A percentile compares a stretch with the other conserved stretches of the same genome.
These are phyloP conservation scores for Montipora sp. DNA, from an alignment of 64 coral and sea anemone genomes.

Conservation along the genomic window DNA sequence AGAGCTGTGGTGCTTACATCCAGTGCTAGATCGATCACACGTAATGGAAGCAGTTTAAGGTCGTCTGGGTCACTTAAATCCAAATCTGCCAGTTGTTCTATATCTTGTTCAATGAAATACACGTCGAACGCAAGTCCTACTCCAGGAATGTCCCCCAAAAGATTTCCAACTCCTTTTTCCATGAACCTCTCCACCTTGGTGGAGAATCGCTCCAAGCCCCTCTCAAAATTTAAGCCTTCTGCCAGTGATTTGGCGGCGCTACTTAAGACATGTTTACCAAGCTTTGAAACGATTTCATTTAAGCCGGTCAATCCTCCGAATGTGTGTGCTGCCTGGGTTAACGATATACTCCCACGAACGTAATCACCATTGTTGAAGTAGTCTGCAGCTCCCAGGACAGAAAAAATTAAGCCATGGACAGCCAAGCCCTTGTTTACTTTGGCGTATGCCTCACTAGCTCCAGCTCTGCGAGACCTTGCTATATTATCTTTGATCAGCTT, in stretches of 20 bases:
- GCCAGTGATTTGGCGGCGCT: neutral
- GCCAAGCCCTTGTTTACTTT: conserved; percentile 54
- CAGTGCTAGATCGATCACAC: conserved; percentile 43
- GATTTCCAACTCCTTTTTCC: conserved; percentile 56
- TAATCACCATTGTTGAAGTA: conserved; percentile 47
- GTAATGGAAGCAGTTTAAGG: conserved; percentile 38
- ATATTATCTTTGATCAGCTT: conserved; percentile 33
- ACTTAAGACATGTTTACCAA: conserved; percentile 25
- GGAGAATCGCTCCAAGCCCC: conserved; percentile 9
- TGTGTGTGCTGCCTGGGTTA: conserved; percentile 49
- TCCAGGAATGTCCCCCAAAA: conserved; percentile 48
- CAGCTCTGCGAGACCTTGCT: neutral
- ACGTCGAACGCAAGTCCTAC: conserved; percentile 66
- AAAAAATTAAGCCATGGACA: conserved; percentile 54
- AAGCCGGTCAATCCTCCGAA: conserved; percentile 51
- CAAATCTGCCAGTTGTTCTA: conserved; percentile 42
- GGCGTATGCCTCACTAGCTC: neutral
- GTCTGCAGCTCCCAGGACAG: conserved; percentile 11
- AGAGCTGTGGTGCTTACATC: conserved; percentile 52
- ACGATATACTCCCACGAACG: conserved; percentile 18
- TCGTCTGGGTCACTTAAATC: conserved; percentile 54
- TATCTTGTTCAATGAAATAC: conserved; percentile 71
- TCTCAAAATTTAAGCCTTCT: conserved; percentile 37
- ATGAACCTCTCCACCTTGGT: conserved; percentile 38
- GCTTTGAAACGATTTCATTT: conserved; percentile 42